Evolutionary conservation across 1,140 invertebrate species (phyloP).

Genomic region (Microplitis demolitor): DNA sequence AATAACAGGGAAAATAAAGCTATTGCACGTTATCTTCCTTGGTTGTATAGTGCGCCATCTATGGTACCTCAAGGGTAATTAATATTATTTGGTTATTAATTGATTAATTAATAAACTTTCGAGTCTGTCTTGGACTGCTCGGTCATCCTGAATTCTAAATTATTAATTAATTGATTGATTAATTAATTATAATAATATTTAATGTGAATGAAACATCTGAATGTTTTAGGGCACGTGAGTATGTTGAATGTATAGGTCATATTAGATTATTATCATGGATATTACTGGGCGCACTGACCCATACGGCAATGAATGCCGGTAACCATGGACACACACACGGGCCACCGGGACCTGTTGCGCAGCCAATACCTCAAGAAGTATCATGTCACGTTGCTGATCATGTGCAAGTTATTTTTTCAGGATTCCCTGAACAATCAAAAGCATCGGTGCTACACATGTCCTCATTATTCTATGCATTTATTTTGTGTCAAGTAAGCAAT

Average conservation of each 20-base stretch:
- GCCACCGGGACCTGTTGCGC: slow-evolving; percentile 64
- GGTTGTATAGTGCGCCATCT: slow-evolving; percentile 87
- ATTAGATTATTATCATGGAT: slow-evolving; percentile 95
- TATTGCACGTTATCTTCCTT: slow-evolving; percentile 84
- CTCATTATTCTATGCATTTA: slow-evolving; percentile 81
- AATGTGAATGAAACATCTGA: not conserved
- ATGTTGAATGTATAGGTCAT: slow-evolving; percentile 93
- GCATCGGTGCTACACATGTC: slow-evolving; percentile 91
- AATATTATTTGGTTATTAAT: not conserved
- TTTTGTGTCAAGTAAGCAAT: slow-evolving; percentile 72
- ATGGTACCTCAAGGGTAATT: slow-evolving; percentile 82
- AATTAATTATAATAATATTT: not conserved
- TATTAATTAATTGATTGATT: too few species aligned
- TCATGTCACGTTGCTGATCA: slow-evolving; percentile 96
- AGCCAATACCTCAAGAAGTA: slow-evolving; percentile 94
- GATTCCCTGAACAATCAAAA: slow-evolving; percentile 96
- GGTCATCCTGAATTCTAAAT: too few species aligned
- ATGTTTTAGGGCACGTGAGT: slow-evolving; percentile 80
- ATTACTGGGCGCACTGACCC: slow-evolving; percentile 89
- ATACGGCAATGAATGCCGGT: slow-evolving; percentile 70
- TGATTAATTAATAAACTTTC: too few species aligned
- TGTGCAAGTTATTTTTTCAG: slow-evolving; percentile 91
- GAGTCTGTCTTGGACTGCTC: too few species aligned
- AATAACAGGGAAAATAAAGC: slow-evolving; percentile 85
- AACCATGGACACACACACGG: slow-evolving; percentile 48